phyloP scores from a whole-genome alignment of 2,113 vertebrate species.

The Platycercus adscitus region DNA sequence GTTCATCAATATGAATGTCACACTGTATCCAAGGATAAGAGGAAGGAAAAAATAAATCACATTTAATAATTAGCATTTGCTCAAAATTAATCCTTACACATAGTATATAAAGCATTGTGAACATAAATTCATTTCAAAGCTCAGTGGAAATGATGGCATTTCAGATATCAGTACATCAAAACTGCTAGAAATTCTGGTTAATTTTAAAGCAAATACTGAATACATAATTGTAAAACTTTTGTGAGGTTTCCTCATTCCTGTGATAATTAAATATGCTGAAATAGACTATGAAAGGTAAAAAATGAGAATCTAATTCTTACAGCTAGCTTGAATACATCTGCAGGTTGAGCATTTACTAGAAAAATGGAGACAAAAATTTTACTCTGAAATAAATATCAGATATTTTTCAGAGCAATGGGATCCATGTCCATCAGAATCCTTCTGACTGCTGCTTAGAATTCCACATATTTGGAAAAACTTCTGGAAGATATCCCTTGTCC shows the following conservation, averaged over 20 bases:
- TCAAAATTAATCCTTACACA: not conserved
- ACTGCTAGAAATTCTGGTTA: not conserved
- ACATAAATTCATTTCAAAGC: not conserved
- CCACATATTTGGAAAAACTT: not conserved
- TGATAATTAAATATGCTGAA: not conserved
- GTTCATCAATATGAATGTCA: not conserved
- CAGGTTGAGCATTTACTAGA: not conserved
- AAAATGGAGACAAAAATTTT: not conserved
- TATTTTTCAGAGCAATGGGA: not conserved
- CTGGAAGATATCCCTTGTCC: not conserved
- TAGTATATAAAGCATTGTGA: not conserved
- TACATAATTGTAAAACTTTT: not conserved
- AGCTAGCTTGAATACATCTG: not conserved
- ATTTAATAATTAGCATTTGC: not conserved
- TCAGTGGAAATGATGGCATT: not conserved
- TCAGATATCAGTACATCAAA: not conserved
- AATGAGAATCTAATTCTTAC: not conserved
- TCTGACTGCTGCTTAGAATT: not conserved
- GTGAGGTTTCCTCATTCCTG: not conserved
- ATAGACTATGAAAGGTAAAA: not conserved
- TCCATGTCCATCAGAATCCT: not conserved
- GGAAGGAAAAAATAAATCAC: not conserved
- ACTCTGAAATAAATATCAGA: not conserved
- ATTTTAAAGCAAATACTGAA: slow-evolving; percentile 3
- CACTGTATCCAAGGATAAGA: not conserved